Evolutionary conservation across 2,113 vertebrate genomes (phyloP).

Genomic region (Tetraodon nigroviridis): DNA sequence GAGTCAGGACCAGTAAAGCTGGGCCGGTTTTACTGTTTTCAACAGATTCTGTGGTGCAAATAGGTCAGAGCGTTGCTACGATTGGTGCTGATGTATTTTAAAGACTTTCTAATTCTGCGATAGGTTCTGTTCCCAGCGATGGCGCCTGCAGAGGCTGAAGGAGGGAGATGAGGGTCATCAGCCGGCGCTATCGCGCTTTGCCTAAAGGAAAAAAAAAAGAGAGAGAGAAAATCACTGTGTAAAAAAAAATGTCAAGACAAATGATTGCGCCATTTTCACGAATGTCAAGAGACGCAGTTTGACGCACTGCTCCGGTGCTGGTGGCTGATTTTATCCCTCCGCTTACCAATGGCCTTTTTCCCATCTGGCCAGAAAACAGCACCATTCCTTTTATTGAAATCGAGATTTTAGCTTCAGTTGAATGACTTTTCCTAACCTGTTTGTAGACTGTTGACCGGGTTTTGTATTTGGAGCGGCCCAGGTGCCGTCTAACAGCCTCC

Average conservation of each 20-base stretch:
- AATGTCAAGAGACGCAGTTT: constrained; percentile 60
- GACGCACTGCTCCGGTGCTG: constrained; percentile 70
- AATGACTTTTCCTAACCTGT: constrained; percentile 28
- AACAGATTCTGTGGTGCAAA: constrained; percentile 25
- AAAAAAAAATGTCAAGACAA: constrained; percentile 10
- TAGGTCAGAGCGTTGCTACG: background rate
- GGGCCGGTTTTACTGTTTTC: constrained; percentile 13
- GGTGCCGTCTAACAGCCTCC: constrained; percentile 29
- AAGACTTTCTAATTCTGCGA: no score
- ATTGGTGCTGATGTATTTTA: constrained; percentile 43
- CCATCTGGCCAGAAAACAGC: no score
- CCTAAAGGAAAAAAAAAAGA: no score
- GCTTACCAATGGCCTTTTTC: no score
- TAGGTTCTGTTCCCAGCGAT: no score
- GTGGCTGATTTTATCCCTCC: constrained; percentile 5
- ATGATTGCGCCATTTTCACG: constrained; percentile 55
- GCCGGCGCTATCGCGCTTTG: constrained; percentile 61
- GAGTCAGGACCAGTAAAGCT: background rate
- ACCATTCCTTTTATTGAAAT: no score
- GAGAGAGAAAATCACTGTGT: constrained; percentile 69
- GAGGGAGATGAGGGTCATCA: constrained; percentile 21
- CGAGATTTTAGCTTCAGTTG: no score
- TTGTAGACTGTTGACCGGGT: constrained; percentile 69
- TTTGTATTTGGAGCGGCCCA: no score
- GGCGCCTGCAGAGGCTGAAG: constrained; percentile 24